These are phyloP conservation scores for Eupithecia pulchellata DNA, from an alignment of 2,888 invertebrate species.

Conservation along the genomic window DNA sequence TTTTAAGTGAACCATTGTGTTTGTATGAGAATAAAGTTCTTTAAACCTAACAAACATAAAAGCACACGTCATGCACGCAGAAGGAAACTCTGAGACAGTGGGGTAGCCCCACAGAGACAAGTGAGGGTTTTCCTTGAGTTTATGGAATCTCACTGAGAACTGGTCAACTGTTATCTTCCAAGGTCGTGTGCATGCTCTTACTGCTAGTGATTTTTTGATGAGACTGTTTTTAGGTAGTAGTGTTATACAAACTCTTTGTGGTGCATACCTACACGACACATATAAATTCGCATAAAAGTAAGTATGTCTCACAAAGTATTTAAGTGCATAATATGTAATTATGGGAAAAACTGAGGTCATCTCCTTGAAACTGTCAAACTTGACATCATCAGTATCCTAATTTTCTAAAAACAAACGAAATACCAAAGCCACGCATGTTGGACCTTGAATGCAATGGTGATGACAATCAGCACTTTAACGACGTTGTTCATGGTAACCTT, in stretches of 20 bases:
- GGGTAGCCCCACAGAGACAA: constrained; percentile 2
- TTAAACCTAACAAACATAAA: too few relatives aligned
- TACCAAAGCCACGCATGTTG: neutral
- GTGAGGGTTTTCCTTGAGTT: constrained; percentile 8
- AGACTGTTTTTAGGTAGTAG: too few relatives aligned
- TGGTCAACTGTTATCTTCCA: neutral
- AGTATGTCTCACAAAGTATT: too few relatives aligned
- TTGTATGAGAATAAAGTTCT: too few relatives aligned
- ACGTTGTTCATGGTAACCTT: constrained; percentile 12
- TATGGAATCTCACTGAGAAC: constrained; percentile 9
- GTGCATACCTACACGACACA: too few relatives aligned
- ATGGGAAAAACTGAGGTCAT: too few relatives aligned
- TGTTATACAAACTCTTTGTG: too few relatives aligned
- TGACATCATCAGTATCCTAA: neutral
- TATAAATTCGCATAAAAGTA: too few relatives aligned
- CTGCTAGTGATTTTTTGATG: too few relatives aligned
- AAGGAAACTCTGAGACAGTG: constrained; percentile 8
- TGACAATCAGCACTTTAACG: constrained; percentile 30
- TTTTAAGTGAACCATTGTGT: too few relatives aligned
- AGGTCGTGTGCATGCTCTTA: neutral
- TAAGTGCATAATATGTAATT: too few relatives aligned
- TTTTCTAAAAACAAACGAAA: constrained; percentile 3
- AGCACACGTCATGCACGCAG: neutral
- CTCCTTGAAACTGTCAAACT: neutral
- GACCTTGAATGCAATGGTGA: constrained; percentile 26